phyloP scores from a whole-genome alignment of 2,113 vertebrate species.

The Leucoraja erinaceus region DNA sequence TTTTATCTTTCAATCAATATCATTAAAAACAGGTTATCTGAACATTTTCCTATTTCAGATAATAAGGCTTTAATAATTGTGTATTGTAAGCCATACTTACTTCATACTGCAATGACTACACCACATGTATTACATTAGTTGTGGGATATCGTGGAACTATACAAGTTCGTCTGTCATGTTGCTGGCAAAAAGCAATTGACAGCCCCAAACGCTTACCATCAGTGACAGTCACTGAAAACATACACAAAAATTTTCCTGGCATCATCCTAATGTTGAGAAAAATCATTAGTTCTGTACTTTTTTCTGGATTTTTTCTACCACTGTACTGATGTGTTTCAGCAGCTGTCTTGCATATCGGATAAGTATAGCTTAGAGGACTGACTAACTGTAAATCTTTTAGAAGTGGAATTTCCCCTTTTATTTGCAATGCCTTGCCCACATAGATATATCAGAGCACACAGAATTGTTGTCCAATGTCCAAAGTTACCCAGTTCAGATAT shows the following conservation, averaged over 20 bases:
- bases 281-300: neutral
- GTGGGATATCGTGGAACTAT: neutral
- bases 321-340: neutral
- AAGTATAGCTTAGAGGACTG: neutral
- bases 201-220: neutral
- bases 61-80: neutral
- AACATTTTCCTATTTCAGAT: neutral
- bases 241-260: neutral
- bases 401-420: neutral
- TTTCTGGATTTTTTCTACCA: no score
- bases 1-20: neutral
- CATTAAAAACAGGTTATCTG: neutral
- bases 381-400: neutral
- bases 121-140: neutral
- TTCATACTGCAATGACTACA: neutral
- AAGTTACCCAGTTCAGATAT: neutral
- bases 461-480: neutral
- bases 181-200: neutral
- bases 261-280: neutral
- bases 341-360: neutral
- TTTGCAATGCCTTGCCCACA: neutral
- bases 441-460: neutral
- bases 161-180: neutral
- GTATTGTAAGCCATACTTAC: neutral
- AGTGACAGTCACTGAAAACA: neutral